Conservation (phyloP, 1,140 invertebrate genomes). For the Tetramorium alpestre region DNA sequence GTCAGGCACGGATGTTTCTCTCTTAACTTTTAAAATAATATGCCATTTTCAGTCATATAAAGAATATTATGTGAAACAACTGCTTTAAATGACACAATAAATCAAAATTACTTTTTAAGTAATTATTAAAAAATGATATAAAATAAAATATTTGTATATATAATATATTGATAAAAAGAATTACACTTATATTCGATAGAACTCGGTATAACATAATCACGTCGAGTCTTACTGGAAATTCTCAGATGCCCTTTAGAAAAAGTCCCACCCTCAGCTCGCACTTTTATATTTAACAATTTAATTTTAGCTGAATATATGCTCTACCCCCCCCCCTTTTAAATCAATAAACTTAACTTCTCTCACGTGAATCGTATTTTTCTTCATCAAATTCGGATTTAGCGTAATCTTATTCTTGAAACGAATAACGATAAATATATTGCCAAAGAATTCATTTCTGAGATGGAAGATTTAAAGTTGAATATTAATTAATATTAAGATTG, state of each 20-base stretch:
- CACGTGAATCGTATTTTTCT: background rate
- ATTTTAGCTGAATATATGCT: background rate
- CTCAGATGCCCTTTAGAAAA: constrained; percentile 33
- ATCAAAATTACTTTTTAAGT: background rate
- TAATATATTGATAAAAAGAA: background rate
- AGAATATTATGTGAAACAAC: background rate
- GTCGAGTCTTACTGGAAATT: background rate
- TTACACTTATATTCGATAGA: background rate
- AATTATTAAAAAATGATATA: background rate
- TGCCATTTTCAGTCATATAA: background rate
- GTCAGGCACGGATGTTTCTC: background rate
- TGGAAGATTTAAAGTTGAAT: background rate
- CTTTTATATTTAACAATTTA: constrained; percentile 53
- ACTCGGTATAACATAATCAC: background rate
- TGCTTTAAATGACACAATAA: background rate
- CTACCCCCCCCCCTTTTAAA: background rate
- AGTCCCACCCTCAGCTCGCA: constrained; percentile 12
- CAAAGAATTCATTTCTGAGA: background rate
- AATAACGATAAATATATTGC: background rate
- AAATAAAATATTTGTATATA: background rate
- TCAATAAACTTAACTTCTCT: constrained; percentile 26
- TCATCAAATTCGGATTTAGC: constrained; percentile 8
- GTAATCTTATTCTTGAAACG: background rate
- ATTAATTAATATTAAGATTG: background rate
- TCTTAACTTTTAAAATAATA: background rate